Percentiles rank a stretch among this genome's conserved stretches.
These are phyloP conservation scores for Pogona vitticeps DNA, from an alignment of 2,113 vertebrate genomes.

Conservation along the genomic window DNA sequence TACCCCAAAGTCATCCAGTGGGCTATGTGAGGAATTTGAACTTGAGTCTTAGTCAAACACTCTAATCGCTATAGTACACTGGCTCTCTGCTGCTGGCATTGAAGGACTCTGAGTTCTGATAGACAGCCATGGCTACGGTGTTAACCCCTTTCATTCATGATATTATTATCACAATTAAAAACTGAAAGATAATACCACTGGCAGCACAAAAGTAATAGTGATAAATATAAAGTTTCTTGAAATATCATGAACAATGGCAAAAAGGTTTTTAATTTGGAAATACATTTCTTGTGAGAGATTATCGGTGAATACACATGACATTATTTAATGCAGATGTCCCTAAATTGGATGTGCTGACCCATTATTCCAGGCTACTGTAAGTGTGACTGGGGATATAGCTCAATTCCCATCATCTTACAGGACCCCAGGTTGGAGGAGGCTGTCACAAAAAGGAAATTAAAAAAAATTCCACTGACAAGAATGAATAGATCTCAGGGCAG, in stretches of 20 bases:
- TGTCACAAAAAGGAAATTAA: conserved; percentile 40
- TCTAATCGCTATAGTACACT: too few species aligned
- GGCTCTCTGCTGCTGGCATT: too few species aligned
- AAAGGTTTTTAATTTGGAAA: background rate
- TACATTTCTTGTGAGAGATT: background rate
- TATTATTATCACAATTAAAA: background rate
- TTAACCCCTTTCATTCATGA: background rate
- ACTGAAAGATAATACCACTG: too few species aligned
- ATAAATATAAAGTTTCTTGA: background rate
- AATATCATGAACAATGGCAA: background rate
- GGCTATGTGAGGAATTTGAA: too few species aligned
- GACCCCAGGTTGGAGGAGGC: background rate
- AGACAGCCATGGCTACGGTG: background rate
- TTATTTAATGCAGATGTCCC: conserved; percentile 27
- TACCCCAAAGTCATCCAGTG: too few species aligned
- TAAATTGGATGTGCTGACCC: background rate
- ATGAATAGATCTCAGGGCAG: conserved; percentile 49
- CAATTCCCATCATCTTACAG: background rate
- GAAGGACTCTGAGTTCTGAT: too few species aligned
- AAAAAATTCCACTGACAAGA: conserved; percentile 39
- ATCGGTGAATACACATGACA: conserved; percentile 28
- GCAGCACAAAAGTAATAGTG: background rate
- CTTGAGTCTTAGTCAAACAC: too few species aligned
- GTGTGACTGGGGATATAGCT: background rate
- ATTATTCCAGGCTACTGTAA: background rate